These are phyloP conservation scores for Meloidogyne floridensis DNA, from an alignment of 1,140 invertebrate genomes.

Conservation along the genomic window DNA sequence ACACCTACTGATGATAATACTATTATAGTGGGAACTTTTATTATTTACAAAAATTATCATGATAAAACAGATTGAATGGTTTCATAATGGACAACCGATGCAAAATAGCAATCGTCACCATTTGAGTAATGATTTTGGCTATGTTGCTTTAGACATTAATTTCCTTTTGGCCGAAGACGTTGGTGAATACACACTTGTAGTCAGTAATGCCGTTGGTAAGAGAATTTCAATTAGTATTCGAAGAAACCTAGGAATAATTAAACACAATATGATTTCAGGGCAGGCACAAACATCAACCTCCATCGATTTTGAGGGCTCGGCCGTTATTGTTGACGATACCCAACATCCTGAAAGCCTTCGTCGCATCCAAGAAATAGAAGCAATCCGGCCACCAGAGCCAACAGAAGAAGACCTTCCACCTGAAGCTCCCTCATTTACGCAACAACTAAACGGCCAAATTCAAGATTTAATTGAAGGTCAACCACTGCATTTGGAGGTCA, in stretches of 20 bases:
- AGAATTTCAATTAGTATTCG: neutral
- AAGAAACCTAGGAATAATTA: neutral
- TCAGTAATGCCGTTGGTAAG: slow-evolving; percentile 72
- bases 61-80: slow-evolving; percentile 81
- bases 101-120: slow-evolving; percentile 74
- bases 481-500: slow-evolving; percentile 87
- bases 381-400: slow-evolving; percentile 71
- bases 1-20: slow-evolving; percentile 58
- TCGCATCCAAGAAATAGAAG: slow-evolving; percentile 87
- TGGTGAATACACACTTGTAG: slow-evolving; percentile 86
- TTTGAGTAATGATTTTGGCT: slow-evolving; percentile 79
- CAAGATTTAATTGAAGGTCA: slow-evolving; percentile 75
- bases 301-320: slow-evolving; percentile 67
- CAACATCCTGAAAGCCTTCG: slow-evolving; percentile 92
- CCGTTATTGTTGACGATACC: slow-evolving; percentile 83
- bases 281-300: slow-evolving; percentile 81
- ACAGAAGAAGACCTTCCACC: slow-evolving; percentile 50
- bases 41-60: neutral
- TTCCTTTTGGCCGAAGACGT: slow-evolving; percentile 88
- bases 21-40: slow-evolving; percentile 2
- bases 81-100: slow-evolving; percentile 85
- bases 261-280: slow-evolving; percentile 72
- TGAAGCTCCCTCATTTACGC: slow-evolving; percentile 60
- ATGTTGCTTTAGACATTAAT: slow-evolving; percentile 85
- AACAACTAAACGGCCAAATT: slow-evolving; percentile 51